These are phyloP conservation scores for Drosophila equinoxialis DNA, from an alignment of 1,140 invertebrate species.

Conservation along the genomic window DNA sequence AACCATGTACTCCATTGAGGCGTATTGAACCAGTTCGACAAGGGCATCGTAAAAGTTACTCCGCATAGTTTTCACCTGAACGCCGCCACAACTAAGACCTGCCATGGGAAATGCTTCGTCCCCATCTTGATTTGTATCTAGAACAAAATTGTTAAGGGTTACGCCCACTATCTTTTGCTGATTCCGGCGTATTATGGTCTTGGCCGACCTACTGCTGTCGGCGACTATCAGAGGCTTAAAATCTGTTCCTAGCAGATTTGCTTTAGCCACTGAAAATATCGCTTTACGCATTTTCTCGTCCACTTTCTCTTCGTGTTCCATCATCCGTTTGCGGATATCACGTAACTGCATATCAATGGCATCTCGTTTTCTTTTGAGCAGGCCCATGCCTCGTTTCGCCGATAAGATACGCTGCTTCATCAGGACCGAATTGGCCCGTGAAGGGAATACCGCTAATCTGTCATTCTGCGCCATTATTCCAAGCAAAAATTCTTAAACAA, in stretches of 20 bases:
- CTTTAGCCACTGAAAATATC: conserved; percentile 73
- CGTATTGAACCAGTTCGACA: conserved; percentile 30
- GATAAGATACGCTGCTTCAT: conserved; percentile 60
- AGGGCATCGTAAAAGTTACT: conserved; percentile 43
- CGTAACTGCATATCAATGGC: conserved; percentile 73
- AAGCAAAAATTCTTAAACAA: neutral
- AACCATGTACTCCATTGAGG: conserved; percentile 59
- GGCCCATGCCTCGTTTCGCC: conserved; percentile 56
- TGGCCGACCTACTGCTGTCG: conserved; percentile 25
- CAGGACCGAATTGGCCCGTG: conserved; percentile 66
- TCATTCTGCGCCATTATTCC: conserved; percentile 52
- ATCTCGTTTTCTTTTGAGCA: conserved; percentile 70
- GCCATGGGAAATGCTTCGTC: conserved; percentile 40
- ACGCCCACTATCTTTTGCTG: conserved; percentile 65
- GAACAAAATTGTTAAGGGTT: conserved; percentile 50
- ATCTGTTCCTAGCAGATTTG: conserved; percentile 67
- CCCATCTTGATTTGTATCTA: conserved; percentile 13
- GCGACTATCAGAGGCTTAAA: conserved; percentile 59
- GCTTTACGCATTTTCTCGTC: conserved; percentile 54
- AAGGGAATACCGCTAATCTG: conserved; percentile 64
- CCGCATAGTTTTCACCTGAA: conserved; percentile 64
- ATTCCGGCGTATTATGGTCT: conserved; percentile 19
- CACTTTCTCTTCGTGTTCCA: conserved; percentile 25
- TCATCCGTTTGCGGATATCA: conserved; percentile 29
- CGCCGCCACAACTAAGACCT: conserved; percentile 65